These are phyloP conservation scores for Poecilia picta DNA, from an alignment of 2,797 vertebrate genomes.

Conservation along the genomic window DNA sequence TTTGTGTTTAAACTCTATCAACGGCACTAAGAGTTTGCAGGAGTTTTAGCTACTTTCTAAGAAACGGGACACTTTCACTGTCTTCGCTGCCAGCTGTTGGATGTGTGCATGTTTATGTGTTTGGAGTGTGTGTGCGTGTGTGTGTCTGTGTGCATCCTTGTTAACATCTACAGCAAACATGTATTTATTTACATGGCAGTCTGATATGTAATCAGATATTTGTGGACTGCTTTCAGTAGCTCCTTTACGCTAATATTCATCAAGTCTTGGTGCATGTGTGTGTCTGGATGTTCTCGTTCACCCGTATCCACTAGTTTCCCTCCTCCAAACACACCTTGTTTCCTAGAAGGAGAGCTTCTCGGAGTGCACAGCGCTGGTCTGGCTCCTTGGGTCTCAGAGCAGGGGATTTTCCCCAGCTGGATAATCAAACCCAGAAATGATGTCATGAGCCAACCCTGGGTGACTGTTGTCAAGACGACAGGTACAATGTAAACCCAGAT, in stretches of 20 bases:
- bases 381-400: constrained; percentile 59
- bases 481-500: constrained; percentile 60
- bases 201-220: constrained; percentile 13
- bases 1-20: constrained; percentile 27
- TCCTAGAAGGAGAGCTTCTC: constrained; percentile 61
- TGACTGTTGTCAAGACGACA: constrained; percentile 73
- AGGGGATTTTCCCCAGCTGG: constrained; percentile 67
- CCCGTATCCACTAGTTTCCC: constrained; percentile 23
- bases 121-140: neutral
- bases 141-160: neutral
- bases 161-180: constrained; percentile 15
- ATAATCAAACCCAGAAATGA: constrained; percentile 73
- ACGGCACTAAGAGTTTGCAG: constrained; percentile 23
- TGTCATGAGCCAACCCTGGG: constrained; percentile 68
- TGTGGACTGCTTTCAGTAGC: neutral
- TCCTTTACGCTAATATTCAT: neutral
- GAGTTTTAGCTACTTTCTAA: constrained; percentile 45
- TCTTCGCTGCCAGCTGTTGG: constrained; percentile 53
- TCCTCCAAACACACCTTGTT: constrained; percentile 52
- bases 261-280: neutral
- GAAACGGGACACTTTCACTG: constrained; percentile 27
- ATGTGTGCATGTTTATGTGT: neutral
- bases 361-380: constrained; percentile 52
- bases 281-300: constrained; percentile 17
- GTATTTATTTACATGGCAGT: constrained; percentile 14